Evolutionary conservation across 2,113 vertebrate species (phyloP), one percentile per base, ranked within the genome.

Genomic region (Oreotragus oreotragus): DNA sequence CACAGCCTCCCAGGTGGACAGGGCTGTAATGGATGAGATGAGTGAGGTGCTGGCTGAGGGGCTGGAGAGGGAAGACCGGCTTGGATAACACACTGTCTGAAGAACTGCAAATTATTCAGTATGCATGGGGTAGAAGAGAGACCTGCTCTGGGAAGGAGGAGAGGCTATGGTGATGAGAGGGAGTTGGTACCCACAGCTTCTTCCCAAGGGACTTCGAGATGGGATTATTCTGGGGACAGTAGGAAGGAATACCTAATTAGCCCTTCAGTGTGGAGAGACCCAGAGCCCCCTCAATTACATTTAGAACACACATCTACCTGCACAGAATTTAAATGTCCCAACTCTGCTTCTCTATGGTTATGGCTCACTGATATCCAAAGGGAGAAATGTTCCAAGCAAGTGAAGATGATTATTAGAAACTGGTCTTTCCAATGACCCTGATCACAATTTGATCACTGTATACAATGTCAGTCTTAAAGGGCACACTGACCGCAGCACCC

Each of bases 241-340:
- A 17, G 45, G 64, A 64, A 79, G 36, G 43, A 45, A 47, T 21
- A 53, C 23, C 47, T 70, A 55, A 84, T 64, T 0, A 94, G 84
- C 1, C 2, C 39, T 76, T 49, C 36, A 43, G 33, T 70, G 60
- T 39, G 53, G 77, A 66, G 45, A 58, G 87, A 64, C 25, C 39
- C 7, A 0, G 14, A 45, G 36, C 9, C 55, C 70, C 53, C 11
- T 73, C 49, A 51, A 43, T 94, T 49, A n/a, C 57, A 77, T 43
- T 84, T 76, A 84, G 76, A 92, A 83, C 25, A 93, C 19, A 57
- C 6, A 16, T 83, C 39, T 92, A 77, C 30, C 33, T 49, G 21
- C 53, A 45, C 4, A 79, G 64, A 89, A 96, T 81, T 93, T 79
- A 81, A 94, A 93, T 79, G 57, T 21, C 4, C 45, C 79, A 76